Evolutionary conservation across 2,113 vertebrate species (phyloP).

Genomic region (Cebus imitator): DNA sequence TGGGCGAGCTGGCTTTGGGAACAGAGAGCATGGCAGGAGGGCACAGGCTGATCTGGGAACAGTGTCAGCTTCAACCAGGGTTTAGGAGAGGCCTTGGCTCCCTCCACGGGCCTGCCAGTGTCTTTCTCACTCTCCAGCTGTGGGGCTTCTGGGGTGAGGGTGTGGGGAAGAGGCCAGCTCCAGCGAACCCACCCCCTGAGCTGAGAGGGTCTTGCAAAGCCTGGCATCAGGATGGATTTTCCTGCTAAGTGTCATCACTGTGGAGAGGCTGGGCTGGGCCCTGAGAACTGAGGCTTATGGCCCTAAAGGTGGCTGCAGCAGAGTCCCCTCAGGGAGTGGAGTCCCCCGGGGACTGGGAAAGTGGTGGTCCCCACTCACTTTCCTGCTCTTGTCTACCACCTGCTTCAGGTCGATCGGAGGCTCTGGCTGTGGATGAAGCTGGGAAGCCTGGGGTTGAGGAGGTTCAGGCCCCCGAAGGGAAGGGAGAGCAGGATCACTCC

Average conservation of each 20-base stretch:
- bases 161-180: neutral
- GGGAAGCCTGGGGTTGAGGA: conserved; percentile 66
- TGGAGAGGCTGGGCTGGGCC: neutral
- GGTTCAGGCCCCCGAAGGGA: conserved; percentile 38
- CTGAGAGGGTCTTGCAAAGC: neutral
- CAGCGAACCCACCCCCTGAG: rapidly evolving
- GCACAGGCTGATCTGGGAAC: neutral
- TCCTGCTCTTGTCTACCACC: conserved; percentile 47
- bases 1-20: neutral
- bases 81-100: neutral
- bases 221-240: rapidly evolving
- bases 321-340: neutral
- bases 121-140: neutral
- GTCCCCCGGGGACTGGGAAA: neutral
- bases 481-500: conserved; percentile 54
- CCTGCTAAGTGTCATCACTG: neutral
- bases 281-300: neutral
- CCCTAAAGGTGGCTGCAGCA: neutral
- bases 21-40: neutral
- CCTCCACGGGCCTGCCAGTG: neutral
- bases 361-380: neutral
- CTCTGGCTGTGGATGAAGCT: conserved; percentile 73
- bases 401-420: conserved; percentile 73
- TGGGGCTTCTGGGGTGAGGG: neutral
- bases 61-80: neutral